Base-by-base conservation (phyloP, 2,113 vertebrate species). In the Parotia lawesii region DNA sequence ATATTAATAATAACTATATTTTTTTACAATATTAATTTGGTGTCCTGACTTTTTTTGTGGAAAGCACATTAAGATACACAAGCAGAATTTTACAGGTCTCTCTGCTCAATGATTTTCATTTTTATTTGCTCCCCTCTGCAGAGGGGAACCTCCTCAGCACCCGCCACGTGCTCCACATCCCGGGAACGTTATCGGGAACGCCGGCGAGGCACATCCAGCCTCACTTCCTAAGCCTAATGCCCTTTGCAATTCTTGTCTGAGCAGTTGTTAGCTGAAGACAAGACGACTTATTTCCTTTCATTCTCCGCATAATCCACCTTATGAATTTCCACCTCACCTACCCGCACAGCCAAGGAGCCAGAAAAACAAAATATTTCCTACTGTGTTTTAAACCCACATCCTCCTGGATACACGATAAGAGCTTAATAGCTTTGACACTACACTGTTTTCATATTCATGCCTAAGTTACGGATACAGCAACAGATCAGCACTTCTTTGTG, bases 401-500 rank as follows among this genome's bases (percentile, higher is more conserved):
- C 89, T 95, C 89, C 85, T 62, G 85, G 79, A 85, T 91, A 84
- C 81, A 95, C 87, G 94, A 94, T 89, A 96, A 95, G 85, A 87
- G 90, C 87, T 85, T 93, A 93, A 95, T 67, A 86, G 65, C 91
- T 94, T 90, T 89, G 57, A 64, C 91, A 94, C 56, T 15, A 65
- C 69, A 8, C 72, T 90, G 53, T 93, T 96, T 97, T 95, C 89
- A 88, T 90, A 95, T 73, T 71, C 89, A 95, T 54, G 88, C 90
- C 42, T 85, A 96, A 96, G 95, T 96, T 97, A 96, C 71, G 90
- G 95, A 94, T 90, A 81, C 78, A 69, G 94, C 89, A 95, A 94
- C 93, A 95, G 96, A 95, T 87, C 95, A 95, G 94, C 95, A 75
- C 95, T 96, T 93, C 95, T 97, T 96, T 97, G 95, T 96, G 94